These are phyloP conservation scores for Lysandra coridon DNA, from an alignment of 2,888 invertebrate species.

Conservation along the genomic window DNA sequence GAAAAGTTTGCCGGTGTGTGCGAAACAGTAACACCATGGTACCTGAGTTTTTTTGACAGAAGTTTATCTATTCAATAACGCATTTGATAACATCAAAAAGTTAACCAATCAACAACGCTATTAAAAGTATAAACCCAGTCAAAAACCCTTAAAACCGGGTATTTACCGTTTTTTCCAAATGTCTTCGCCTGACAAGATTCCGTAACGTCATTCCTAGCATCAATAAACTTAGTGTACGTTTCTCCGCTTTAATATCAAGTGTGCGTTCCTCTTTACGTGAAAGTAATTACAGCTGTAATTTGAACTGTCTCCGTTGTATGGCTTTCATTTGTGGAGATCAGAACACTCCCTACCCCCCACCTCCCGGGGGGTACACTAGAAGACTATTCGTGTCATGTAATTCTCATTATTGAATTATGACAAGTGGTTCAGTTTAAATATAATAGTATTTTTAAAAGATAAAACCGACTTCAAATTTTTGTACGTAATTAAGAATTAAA, in stretches of 20 bases:
- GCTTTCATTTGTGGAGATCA: conserved; percentile 29
- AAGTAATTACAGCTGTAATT: conserved; percentile 30
- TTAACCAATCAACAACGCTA: background rate
- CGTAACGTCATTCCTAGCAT: background rate
- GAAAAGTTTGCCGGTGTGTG: background rate
- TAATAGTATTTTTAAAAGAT: no score
- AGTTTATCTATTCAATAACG: background rate
- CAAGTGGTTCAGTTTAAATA: background rate
- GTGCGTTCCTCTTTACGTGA: conserved; percentile 1
- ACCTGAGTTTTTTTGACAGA: background rate
- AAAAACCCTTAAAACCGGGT: no score
- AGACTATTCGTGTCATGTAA: conserved; percentile 14
- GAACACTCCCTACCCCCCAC: background rate
- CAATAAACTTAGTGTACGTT: conserved; percentile 13
- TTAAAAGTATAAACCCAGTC: no score
- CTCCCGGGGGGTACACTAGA: background rate
- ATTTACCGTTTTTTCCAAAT: background rate
- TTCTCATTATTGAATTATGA: conserved; percentile 12
- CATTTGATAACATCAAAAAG: background rate
- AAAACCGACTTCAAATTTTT: no score
- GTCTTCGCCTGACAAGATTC: background rate
- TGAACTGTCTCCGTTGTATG: conserved; percentile 28
- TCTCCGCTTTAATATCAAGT: background rate
- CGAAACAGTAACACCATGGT: background rate
- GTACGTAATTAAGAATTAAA: no score